phyloP scores from a whole-genome alignment of 2,888 invertebrate genomes.

The Drosophila lutescens region DNA sequence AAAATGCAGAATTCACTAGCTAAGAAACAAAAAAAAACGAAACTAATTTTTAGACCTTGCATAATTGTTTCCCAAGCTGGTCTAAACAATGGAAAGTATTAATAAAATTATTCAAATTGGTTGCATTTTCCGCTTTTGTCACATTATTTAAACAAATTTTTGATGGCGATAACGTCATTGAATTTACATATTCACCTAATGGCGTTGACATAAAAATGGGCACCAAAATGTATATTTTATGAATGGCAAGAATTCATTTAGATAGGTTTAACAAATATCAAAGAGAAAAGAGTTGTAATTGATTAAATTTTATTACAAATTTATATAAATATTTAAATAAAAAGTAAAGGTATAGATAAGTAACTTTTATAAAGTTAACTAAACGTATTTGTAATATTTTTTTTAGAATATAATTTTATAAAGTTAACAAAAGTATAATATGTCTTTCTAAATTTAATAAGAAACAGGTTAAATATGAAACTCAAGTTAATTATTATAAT shows the following conservation, averaged over 20 bases:
- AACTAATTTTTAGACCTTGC: not conserved
- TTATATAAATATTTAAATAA: too few species aligned
- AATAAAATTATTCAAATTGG: slow-evolving; percentile 27
- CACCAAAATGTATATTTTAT: not conserved
- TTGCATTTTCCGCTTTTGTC: slow-evolving; percentile 30
- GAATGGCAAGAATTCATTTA: slow-evolving; percentile 3
- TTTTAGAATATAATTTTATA: not conserved
- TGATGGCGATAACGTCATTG: slow-evolving; percentile 9
- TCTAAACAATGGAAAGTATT: slow-evolving; percentile 30
- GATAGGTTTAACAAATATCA: too few species aligned
- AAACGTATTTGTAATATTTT: too few species aligned
- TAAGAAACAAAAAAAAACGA: not conserved
- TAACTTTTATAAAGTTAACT: too few species aligned
- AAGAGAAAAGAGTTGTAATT: too few species aligned
- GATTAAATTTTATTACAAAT: too few species aligned
- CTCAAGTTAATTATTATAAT: too few species aligned
- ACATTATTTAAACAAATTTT: slow-evolving; percentile 35
- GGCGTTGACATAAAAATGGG: slow-evolving; percentile 12
- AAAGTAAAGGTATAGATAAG: too few species aligned
- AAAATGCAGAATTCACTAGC: slow-evolving; percentile 21
- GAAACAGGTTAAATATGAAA: too few species aligned
- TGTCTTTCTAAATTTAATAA: too few species aligned
- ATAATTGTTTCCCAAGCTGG: slow-evolving; percentile 18
- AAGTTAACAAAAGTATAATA: not conserved
- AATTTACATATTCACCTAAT: slow-evolving; percentile 19